These are phyloP conservation scores for Pogonus chalceus DNA, from an alignment of 1,140 invertebrate species.

Conservation along the genomic window DNA sequence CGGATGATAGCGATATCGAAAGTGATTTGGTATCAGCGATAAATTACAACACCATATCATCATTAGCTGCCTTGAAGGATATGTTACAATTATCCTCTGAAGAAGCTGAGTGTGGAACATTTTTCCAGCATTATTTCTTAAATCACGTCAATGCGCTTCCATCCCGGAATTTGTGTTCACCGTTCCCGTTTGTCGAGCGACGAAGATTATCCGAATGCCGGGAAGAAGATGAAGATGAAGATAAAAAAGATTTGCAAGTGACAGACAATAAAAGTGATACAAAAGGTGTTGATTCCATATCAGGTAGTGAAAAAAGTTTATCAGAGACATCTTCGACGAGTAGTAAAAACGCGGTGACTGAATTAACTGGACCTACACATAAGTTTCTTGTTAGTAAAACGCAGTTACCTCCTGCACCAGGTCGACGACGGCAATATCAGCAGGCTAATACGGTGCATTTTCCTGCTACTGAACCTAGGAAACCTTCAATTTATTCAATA, in stretches of 20 bases:
- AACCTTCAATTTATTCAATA: conserved; percentile 42
- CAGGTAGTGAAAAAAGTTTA: conserved; percentile 29
- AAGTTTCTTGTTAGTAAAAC: conserved; percentile 34
- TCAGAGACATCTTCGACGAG: conserved; percentile 29
- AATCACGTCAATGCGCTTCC: conserved; percentile 57
- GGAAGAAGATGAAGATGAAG: conserved; percentile 69
- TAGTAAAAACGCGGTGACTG: conserved; percentile 31
- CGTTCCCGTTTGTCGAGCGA: conserved; percentile 48
- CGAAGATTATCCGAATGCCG: conserved; percentile 69
- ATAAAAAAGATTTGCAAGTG: conserved; percentile 37
- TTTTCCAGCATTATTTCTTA: conserved; percentile 63
- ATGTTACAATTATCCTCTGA: conserved; percentile 49
- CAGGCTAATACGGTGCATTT: conserved; percentile 54
- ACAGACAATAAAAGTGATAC: conserved; percentile 16
- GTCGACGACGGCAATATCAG: conserved; percentile 31
- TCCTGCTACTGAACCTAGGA: conserved; percentile 42
- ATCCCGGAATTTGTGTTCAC: conserved; percentile 42
- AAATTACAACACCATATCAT: conserved; percentile 58
- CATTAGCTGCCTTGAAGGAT: conserved; percentile 54
- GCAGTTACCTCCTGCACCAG: conserved; percentile 14
- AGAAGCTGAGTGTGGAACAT: conserved; percentile 37
- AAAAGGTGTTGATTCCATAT: conserved; percentile 29
- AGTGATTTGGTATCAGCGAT: conserved; percentile 53
- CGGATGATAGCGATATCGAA: conserved; percentile 50
- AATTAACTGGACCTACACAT: conserved; percentile 30